These are phyloP conservation scores for Drosophila formosana DNA, from an alignment of 2,888 invertebrate species.

Conservation along the genomic window DNA sequence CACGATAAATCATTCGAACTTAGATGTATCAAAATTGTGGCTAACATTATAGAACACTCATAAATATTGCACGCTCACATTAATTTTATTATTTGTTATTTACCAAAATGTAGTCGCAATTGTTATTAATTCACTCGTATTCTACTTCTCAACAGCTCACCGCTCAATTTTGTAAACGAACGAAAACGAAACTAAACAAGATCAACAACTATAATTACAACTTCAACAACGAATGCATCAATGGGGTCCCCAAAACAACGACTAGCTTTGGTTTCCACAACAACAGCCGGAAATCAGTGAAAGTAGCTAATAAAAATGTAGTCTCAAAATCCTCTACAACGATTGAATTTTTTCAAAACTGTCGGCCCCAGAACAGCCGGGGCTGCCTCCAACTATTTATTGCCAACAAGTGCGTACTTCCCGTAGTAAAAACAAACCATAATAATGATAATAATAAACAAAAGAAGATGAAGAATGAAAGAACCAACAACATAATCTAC, in stretches of 20 bases:
- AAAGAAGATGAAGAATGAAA: constrained; percentile 15
- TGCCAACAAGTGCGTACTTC: constrained; percentile 70
- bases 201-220: constrained; percentile 52
- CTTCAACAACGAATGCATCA: constrained; percentile 70
- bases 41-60: constrained; percentile 51
- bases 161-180: constrained; percentile 80
- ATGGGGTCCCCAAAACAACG: constrained; percentile 64
- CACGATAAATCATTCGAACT: constrained; percentile 26
- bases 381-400: constrained; percentile 43
- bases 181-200: constrained; percentile 68
- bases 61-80: constrained; percentile 53
- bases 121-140: constrained; percentile 12
- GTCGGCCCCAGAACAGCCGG: constrained; percentile 36
- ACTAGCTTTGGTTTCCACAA: constrained; percentile 41
- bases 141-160: constrained; percentile 63
- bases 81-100: constrained; percentile 30
- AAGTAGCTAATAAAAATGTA: constrained; percentile 57
- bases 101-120: not conserved
- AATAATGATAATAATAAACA: not conserved
- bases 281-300: constrained; percentile 36
- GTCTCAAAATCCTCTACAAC: constrained; percentile 70
- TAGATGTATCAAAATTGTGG: constrained; percentile 49
- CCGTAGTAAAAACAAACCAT: constrained; percentile 47
- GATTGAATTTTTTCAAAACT: constrained; percentile 79
- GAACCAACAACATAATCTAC: constrained; percentile 38